These are phyloP conservation scores for Morphnarchus princeps DNA, from an alignment of 2,113 vertebrate genomes.

Conservation along the genomic window DNA sequence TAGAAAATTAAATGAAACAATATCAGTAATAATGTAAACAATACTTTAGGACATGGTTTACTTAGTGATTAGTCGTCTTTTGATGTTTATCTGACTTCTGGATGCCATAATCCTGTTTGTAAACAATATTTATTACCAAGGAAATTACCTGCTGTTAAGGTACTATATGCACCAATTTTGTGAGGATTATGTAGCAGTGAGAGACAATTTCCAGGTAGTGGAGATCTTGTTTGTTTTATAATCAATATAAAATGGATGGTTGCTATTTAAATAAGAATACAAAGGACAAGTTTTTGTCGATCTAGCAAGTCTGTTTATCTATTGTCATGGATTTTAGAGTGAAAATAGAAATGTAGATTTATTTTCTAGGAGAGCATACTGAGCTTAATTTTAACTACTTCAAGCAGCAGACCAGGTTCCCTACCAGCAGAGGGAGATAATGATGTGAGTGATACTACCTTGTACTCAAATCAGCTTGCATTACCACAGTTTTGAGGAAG, in stretches of 20 bases:
- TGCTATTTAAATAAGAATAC: background rate
- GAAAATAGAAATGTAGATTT: background rate
- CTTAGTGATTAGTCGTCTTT: background rate
- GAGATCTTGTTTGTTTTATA: background rate
- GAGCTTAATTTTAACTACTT: background rate
- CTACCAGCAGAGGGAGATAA: conserved; percentile 46
- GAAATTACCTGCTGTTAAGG: background rate
- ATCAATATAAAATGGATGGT: background rate
- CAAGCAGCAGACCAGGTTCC: background rate
- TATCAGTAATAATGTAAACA: background rate
- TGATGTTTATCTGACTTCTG: background rate
- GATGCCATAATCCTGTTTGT: background rate
- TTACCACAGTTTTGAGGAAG: background rate
- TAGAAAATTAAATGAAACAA: background rate
- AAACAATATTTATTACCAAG: background rate
- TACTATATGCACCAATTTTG: background rate
- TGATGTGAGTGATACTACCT: background rate
- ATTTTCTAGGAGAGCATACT: background rate
- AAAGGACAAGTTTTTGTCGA: background rate
- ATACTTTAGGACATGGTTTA: background rate
- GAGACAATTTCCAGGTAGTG: background rate
- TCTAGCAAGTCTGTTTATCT: background rate
- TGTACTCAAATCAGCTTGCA: background rate
- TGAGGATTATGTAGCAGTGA: background rate
- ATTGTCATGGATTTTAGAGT: background rate